Evolutionary conservation across 2,888 invertebrate species (phyloP).

Genomic region (Amiota communis): DNA sequence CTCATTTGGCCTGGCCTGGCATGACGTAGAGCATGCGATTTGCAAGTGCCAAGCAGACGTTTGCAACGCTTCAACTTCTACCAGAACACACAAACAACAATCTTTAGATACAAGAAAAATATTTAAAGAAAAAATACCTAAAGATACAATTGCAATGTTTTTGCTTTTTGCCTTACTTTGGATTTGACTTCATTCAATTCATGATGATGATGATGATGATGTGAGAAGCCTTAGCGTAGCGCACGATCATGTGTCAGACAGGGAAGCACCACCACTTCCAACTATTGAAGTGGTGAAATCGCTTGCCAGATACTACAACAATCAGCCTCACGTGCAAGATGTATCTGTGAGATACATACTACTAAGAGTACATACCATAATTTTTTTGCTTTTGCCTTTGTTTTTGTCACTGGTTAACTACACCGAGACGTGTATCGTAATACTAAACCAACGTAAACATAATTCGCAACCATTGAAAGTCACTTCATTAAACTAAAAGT

Average conservation of each 20-base stretch:
- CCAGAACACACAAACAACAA: too few relatives aligned
- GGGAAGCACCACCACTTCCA: conserved; percentile 33
- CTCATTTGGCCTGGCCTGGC: not conserved
- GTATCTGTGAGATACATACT: conserved; percentile 62
- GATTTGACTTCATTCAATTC: too few relatives aligned
- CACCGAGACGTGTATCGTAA: not conserved
- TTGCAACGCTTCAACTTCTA: not conserved
- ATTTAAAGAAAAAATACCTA: too few relatives aligned
- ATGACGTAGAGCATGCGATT: conserved; percentile 16
- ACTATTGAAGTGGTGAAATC: not conserved
- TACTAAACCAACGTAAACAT: conserved; percentile 18
- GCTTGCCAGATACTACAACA: not conserved
- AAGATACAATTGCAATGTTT: not conserved
- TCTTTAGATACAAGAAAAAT: too few relatives aligned
- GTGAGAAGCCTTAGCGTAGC: conserved; percentile 22
- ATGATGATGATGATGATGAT: too few relatives aligned
- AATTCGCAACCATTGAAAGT: conserved; percentile 14
- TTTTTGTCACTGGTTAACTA: conserved; percentile 16
- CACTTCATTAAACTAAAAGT: conserved; percentile 18
- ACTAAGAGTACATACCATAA: not conserved
- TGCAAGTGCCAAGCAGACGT: conserved; percentile 14
- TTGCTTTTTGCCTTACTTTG: not conserved
- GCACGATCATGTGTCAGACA: conserved; percentile 64
- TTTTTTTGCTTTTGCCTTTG: conserved; percentile 16
- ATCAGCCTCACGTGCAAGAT: conserved; percentile 38